These are phyloP conservation scores for Hafferia zeledoni DNA, from an alignment of 2,797 vertebrate species.

Conservation along the genomic window DNA sequence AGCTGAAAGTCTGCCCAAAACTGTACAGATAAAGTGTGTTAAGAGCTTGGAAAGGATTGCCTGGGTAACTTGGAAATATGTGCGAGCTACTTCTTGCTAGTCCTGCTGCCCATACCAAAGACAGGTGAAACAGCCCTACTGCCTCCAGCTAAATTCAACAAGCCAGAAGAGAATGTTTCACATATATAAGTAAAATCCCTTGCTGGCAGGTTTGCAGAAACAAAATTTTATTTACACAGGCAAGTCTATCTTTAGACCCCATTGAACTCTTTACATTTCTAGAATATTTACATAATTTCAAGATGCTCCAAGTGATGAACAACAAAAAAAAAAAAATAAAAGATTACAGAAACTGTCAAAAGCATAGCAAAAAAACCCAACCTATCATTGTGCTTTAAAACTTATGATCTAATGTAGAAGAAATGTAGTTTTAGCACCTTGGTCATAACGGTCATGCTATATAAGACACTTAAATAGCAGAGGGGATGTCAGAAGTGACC, in stretches of 20 bases:
- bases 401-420: conserved; percentile 71
- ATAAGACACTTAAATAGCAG: conserved; percentile 72
- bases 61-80: background rate
- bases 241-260: conserved; percentile 70
- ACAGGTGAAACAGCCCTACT: background rate
- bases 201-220: conserved; percentile 71
- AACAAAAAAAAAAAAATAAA: conserved; percentile 19
- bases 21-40: background rate
- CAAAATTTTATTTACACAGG: conserved; percentile 75
- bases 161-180: conserved; percentile 36
- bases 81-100: background rate
- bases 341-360: conserved; percentile 68
- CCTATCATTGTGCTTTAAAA: conserved; percentile 76
- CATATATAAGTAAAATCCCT: conserved; percentile 16
- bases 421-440: conserved; percentile 77
- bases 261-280: conserved; percentile 75
- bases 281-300: conserved; percentile 76
- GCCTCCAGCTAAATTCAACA: background rate
- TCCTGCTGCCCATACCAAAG: background rate
- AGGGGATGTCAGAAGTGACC: conserved; percentile 81
- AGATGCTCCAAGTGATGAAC: conserved; percentile 64
- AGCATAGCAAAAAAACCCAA: conserved; percentile 70
- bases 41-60: background rate
- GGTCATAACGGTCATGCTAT: conserved; percentile 76
- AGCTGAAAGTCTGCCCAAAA: background rate